phyloP scores from a whole-genome alignment of 2,113 vertebrate species.

The Lagopus muta region DNA sequence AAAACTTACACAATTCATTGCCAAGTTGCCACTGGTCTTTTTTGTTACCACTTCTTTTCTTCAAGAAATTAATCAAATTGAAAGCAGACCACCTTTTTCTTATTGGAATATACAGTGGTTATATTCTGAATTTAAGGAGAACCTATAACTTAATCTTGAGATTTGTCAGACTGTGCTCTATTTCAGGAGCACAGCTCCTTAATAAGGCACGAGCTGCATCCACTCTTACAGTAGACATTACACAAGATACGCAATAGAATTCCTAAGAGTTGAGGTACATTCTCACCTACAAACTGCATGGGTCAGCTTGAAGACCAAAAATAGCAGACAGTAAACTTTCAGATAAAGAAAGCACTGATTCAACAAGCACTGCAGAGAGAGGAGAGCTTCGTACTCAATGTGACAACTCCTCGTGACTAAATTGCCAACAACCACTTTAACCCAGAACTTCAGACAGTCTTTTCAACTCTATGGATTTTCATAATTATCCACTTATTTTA shows the following conservation, averaged over 20 bases:
- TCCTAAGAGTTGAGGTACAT: background rate
- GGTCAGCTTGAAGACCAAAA: background rate
- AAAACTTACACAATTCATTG: background rate
- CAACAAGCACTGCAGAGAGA: background rate
- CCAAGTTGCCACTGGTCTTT: background rate
- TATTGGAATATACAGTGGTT: background rate
- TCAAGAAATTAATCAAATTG: background rate
- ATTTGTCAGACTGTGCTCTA: background rate
- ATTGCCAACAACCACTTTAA: background rate
- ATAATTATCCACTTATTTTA: background rate
- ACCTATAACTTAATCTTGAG: background rate
- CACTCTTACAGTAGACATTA: background rate
- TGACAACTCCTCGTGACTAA: background rate
- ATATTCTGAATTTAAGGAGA: too few relatives aligned
- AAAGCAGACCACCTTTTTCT: background rate
- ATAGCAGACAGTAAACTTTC: background rate
- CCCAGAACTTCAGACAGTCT: background rate
- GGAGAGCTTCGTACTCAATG: background rate
- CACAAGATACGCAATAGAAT: rapidly evolving
- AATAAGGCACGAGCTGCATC: background rate
- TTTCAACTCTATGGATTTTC: background rate
- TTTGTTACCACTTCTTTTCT: background rate
- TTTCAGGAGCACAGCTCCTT: background rate
- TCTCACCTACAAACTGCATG: background rate
- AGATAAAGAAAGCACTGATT: background rate